Evolutionary conservation across 2,113 vertebrate genomes (phyloP).

Genomic region (Nestor notabilis): DNA sequence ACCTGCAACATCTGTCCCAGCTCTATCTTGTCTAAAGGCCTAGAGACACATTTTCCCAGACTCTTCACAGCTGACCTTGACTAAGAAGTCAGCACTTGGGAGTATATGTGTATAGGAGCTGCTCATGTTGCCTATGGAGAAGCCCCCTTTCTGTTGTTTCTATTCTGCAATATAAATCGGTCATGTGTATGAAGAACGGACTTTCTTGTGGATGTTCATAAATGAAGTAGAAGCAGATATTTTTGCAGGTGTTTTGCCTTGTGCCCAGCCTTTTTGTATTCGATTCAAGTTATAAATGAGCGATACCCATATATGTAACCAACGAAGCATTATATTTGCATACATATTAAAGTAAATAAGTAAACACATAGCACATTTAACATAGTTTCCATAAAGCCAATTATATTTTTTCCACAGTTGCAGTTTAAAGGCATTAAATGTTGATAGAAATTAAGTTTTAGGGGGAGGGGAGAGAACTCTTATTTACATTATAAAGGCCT

Average conservation of each 20-base stretch:
- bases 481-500: conserved; percentile 28
- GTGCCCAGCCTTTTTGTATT: neutral
- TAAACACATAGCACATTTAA: neutral
- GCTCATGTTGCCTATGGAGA: neutral
- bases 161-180: neutral
- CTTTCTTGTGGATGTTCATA: neutral
- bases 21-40: neutral
- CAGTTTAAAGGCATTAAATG: conserved; percentile 16
- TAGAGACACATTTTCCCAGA: neutral
- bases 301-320: neutral
- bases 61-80: neutral
- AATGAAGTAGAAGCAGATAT: neutral
- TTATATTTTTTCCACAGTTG: neutral
- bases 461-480: neutral
- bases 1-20: neutral
- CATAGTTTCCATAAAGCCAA: neutral
- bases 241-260: neutral
- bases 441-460: conserved; percentile 43
- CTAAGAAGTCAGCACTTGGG: neutral
- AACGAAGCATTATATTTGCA: conserved; percentile 29
- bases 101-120: neutral
- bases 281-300: neutral
- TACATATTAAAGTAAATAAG: conserved; percentile 65
- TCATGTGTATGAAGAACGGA: neutral
- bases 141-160: neutral